A percentile compares a stretch with the other conserved stretches of the same genome.
Conservation (phyloP, 2,113 vertebrate genomes). For the Pao palembangensis region DNA sequence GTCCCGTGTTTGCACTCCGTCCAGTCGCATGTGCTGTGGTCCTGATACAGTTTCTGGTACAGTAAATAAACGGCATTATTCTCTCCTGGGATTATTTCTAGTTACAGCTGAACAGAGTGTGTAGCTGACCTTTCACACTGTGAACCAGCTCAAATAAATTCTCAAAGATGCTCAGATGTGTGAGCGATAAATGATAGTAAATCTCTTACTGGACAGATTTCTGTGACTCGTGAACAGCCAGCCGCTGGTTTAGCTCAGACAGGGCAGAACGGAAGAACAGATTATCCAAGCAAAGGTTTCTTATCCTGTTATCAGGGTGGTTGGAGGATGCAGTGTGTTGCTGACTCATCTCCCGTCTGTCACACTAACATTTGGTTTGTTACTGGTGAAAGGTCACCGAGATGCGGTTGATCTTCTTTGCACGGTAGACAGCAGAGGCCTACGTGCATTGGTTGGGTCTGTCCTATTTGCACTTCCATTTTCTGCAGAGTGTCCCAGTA, state of each 20-base stretch:
- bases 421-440: constrained; percentile 3
- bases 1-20: constrained; percentile 19
- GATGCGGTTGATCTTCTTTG: constrained; percentile 19
- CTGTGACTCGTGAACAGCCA: too few species aligned
- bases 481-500: too few species aligned
- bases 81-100: constrained; percentile 27
- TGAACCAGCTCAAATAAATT: too few species aligned
- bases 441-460: too few species aligned
- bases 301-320: constrained; percentile 32
- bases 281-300: constrained; percentile 27
- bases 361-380: constrained; percentile 8
- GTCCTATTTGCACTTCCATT: too few species aligned
- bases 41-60: constrained; percentile 18
- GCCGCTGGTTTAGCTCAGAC: too few species aligned
- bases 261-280: background rate
- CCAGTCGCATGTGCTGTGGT: constrained; percentile 14
- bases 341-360: constrained; percentile 39
- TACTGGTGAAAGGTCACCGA: constrained; percentile 23
- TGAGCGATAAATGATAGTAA: too few species aligned
- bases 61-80: constrained; percentile 29
- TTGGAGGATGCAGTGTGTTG: constrained; percentile 27
- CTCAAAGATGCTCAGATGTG: too few species aligned
- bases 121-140: too few species aligned
- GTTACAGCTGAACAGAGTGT: background rate
- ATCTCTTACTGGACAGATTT: too few species aligned